Evolutionary conservation across 2,888 invertebrate genomes (phyloP).

Genomic region (Ennomos erosarius): DNA sequence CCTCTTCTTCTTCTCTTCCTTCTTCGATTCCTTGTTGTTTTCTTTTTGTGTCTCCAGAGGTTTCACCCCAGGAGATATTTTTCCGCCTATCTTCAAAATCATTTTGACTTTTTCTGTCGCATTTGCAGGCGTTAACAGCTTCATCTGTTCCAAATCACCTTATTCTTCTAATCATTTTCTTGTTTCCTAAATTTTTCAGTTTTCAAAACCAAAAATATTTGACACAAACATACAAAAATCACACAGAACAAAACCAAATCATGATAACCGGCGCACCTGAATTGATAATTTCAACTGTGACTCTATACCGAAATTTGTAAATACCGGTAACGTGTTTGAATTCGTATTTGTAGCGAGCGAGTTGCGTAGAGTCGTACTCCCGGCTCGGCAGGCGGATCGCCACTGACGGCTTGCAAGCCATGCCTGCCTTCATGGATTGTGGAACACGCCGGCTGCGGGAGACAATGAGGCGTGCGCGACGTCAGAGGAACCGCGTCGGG

Average conservation of each 20-base stretch:
- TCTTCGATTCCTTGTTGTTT: conserved; percentile 55
- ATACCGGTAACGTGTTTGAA: conserved; percentile 66
- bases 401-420: conserved; percentile 58
- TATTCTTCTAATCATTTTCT: conserved; percentile 19
- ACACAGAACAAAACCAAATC: conserved; percentile 25
- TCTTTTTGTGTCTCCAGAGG: conserved; percentile 46
- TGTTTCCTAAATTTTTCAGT: conserved; percentile 4
- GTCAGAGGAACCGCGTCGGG: conserved; percentile 33
- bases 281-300: neutral
- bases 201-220: conserved; percentile 10
- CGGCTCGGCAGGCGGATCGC: conserved; percentile 66
- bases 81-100: conserved; percentile 77
- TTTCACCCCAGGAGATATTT: conserved; percentile 60
- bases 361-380: conserved; percentile 54
- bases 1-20: conserved; percentile 64
- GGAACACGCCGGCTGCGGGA: conserved; percentile 48
- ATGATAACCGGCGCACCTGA: conserved; percentile 5
- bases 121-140: conserved; percentile 34
- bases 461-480: conserved; percentile 58
- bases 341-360: conserved; percentile 56
- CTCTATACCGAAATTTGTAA: conserved; percentile 27
- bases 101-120: conserved; percentile 54
- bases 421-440: conserved; percentile 28
- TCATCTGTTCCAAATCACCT: conserved; percentile 52
- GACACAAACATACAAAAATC: conserved; percentile 29